Conservation (phyloP, 2,113 vertebrate genomes). For the Myanophis thanlyinensis region DNA sequence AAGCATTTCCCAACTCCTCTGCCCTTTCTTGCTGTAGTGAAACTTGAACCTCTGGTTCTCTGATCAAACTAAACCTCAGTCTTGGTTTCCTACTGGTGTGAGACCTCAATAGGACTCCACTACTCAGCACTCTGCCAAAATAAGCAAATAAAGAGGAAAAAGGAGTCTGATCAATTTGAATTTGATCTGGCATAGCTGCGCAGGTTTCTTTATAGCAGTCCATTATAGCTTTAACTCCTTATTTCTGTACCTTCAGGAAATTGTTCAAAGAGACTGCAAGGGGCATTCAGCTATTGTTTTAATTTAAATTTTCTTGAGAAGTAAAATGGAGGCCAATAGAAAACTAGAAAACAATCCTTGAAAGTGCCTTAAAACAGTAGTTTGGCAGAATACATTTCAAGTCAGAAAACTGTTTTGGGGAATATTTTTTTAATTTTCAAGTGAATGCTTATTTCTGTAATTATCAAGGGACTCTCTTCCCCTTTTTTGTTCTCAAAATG, state of each 20-base stretch:
- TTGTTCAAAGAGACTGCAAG: neutral
- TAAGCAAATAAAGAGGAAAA: conserved; percentile 40
- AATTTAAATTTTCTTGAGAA: neutral
- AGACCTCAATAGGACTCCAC: conserved; percentile 26
- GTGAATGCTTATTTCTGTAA: neutral
- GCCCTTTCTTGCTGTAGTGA: conserved; percentile 53
- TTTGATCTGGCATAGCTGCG: conserved; percentile 27
- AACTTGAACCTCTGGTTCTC: conserved; percentile 46
- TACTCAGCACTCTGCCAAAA: conserved; percentile 36
- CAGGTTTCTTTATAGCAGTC: conserved; percentile 35
- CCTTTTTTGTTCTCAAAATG: neutral
- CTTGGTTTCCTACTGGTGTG: neutral
- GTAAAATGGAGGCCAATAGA: neutral
- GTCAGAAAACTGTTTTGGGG: neutral
- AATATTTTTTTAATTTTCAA: neutral
- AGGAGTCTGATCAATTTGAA: conserved; percentile 29
- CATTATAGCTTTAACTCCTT: conserved; percentile 39
- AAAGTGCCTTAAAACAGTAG: neutral
- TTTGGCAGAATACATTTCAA: neutral
- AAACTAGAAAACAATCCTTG: neutral
- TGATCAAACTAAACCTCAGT: conserved; percentile 45
- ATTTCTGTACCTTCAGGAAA: conserved; percentile 7
- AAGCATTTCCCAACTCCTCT: conserved; percentile 49
- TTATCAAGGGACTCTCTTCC: neutral
- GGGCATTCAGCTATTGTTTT: neutral